A percentile compares a stretch with the other conserved stretches of the same genome.
These are phyloP conservation scores for Balanococcus diminutus DNA, from an alignment of 2,888 invertebrate genomes.

Conservation along the genomic window DNA sequence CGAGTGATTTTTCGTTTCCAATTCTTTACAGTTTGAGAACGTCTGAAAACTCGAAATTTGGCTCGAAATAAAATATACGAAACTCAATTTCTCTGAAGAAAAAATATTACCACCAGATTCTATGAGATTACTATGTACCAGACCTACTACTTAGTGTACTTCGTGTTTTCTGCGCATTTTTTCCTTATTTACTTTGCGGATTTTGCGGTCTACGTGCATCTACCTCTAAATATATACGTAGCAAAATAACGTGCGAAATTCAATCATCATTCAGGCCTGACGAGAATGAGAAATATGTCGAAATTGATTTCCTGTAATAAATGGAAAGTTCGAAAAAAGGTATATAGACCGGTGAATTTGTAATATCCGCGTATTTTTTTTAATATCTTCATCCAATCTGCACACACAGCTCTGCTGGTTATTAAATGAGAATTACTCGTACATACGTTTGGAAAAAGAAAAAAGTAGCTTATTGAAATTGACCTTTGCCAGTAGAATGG, in stretches of 20 bases:
- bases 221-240: neutral
- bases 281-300: conserved; percentile 30
- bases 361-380: conserved; percentile 4
- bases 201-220: neutral
- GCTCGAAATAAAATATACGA: neutral
- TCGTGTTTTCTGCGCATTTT: neutral
- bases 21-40: too few relatives aligned
- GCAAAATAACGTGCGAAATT: neutral
- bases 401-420: neutral
- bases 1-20: too few relatives aligned
- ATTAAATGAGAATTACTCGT: neutral
- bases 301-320: conserved; percentile 24
- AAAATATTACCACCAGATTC: neutral
- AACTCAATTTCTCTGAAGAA: neutral
- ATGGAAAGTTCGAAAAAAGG: neutral
- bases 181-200: neutral
- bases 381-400: neutral
- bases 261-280: neutral
- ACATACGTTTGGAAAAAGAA: neutral
- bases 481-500: neutral
- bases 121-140: neutral
- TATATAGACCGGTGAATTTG: neutral
- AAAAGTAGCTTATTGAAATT: neutral
- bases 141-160: too few relatives aligned
- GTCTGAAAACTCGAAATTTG: too few relatives aligned